Percentiles rank a stretch among this genome's conserved stretches.
These are phyloP conservation scores for Apeira syringaria DNA, from an alignment of 2,888 invertebrate species.

Conservation along the genomic window DNA sequence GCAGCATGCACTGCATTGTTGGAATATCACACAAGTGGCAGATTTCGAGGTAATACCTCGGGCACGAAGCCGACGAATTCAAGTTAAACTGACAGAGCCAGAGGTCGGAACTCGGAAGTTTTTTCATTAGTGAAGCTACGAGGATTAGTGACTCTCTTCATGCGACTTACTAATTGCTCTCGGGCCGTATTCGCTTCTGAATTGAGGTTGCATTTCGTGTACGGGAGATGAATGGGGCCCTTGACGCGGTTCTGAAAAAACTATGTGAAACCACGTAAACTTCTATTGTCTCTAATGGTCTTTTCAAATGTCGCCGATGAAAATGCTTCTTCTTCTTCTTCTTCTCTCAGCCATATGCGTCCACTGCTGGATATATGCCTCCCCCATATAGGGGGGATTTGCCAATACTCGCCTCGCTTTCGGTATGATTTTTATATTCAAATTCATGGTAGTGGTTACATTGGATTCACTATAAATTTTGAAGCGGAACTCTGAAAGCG, in stretches of 20 bases:
- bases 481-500: conserved; percentile 10
- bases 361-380: too few species aligned
- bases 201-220: neutral
- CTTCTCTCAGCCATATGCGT: too few species aligned
- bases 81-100: conserved; percentile 37
- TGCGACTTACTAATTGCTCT: conserved; percentile 26
- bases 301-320: too few species aligned
- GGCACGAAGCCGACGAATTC: conserved; percentile 31
- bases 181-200: conserved; percentile 13
- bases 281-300: too few species aligned
- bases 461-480: conserved; percentile 5
- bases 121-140: conserved; percentile 44
- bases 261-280: neutral
- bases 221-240: neutral
- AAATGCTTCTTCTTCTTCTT: too few species aligned
- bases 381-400: too few species aligned
- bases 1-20: conserved; percentile 13
- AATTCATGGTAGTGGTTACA: conserved; percentile 1
- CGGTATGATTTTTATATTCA: neutral
- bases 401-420: too few species aligned
- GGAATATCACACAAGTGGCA: conserved; percentile 13
- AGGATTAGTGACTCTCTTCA: conserved; percentile 38
- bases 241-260: neutral
- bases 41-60: conserved; percentile 18
- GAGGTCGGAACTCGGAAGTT: conserved; percentile 42